Base-by-base conservation (phyloP, 37 sponge, comb jelly and placozoan genomes). In the Aplysina aerophoba region DNA sequence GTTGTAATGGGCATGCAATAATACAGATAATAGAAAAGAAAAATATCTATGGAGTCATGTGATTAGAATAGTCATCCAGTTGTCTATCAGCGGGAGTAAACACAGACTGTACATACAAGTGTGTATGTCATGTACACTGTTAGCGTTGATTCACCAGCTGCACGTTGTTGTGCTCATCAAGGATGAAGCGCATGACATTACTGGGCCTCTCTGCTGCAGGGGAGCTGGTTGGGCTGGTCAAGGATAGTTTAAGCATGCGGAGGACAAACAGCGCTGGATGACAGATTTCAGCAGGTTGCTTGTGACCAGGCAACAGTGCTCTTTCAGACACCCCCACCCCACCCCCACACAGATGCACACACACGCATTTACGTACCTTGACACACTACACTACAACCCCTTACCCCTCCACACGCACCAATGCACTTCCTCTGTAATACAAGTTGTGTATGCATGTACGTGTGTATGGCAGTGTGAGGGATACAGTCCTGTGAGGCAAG, bases 151-250 rank as follows among this genome's bases (percentile, higher is more conserved):
- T 75, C 11, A 53, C 22, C 2, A 75, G 53, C 12, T 75, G 44
- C 0, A 75, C 37, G 11, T 75, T 75, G 54, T 75, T 75, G 54
- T 75, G 78, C 53, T 75, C 40, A 44, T 75, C 78, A 41, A 75
- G 22, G 24, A 75, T 36, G 15, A 75, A 36, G 12, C 53, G 5
- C 54, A 41, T 22, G 44, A 24, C 44, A 36, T 36, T 24, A 0
- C 41, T 36, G 21, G 78, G 78, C 17, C 33, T 62, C 11, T 62
- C 27, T 62, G 63, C 27, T 62, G n/a, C 2, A 28, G 27, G 63
- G 13, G 63, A 44, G 50, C 50, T 44, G 50, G 50, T n/a, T n/a
- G 50, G 8, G 50, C 50, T 11, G 50, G 50, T 44, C 50, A 44
- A 44, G 50, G 50, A 11, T 8, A 44, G 50, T 44, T 11, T 3